A percentile compares a stretch with the other conserved stretches of the same genome.
Evolutionary conservation across 2,888 invertebrate species (phyloP).

Genomic region (Chloroclysta siterata): DNA sequence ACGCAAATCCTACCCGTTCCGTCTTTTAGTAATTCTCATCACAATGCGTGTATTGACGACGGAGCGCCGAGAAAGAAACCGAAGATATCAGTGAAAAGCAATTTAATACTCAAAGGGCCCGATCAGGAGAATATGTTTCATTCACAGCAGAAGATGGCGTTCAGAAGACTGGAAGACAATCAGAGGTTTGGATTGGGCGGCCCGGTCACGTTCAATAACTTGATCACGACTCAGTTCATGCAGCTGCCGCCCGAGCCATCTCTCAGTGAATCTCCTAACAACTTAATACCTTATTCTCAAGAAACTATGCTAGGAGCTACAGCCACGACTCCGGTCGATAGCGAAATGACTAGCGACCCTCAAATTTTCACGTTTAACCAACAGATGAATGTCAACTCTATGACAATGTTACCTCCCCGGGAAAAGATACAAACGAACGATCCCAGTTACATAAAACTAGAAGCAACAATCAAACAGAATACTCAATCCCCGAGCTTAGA

Average conservation of each 20-base stretch:
- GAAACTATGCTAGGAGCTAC: conserved; percentile 65
- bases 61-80: conserved; percentile 76
- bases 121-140: conserved; percentile 81
- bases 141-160: conserved; percentile 81
- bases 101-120: conserved; percentile 79
- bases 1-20: conserved; percentile 77
- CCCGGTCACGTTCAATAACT: conserved; percentile 77
- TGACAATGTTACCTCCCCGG: conserved; percentile 69
- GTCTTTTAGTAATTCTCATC: conserved; percentile 72
- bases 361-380: conserved; percentile 76
- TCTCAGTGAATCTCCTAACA: conserved; percentile 68
- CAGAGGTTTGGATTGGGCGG: conserved; percentile 72
- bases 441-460: conserved; percentile 79
- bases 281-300: conserved; percentile 68
- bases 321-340: conserved; percentile 67
- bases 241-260: conserved; percentile 72
- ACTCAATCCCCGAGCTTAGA: conserved; percentile 78
- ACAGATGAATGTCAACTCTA: conserved; percentile 70
- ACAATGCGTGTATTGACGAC: conserved; percentile 66
- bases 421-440: conserved; percentile 73
- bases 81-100: conserved; percentile 82
- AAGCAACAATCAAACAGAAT: conserved; percentile 77
- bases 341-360: conserved; percentile 58
- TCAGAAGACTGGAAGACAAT: conserved; percentile 72
- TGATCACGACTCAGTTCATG: conserved; percentile 79